These are phyloP conservation scores for Triplophysa bombifrons DNA, from an alignment of 2,797 vertebrate genomes.

Conservation along the genomic window DNA sequence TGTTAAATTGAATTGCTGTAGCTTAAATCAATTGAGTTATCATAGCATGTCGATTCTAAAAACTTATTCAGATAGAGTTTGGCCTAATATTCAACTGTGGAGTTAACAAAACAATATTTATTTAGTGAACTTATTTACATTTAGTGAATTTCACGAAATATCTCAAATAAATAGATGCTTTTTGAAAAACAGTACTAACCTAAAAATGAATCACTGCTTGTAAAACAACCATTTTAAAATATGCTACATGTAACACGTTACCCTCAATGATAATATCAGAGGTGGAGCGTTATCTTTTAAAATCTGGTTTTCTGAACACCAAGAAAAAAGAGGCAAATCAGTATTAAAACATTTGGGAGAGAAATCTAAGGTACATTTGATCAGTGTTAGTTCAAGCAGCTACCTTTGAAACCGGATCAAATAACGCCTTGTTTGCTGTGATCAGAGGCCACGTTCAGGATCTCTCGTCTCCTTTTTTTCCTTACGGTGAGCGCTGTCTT, in stretches of 20 bases:
- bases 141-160: neutral
- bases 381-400: slow-evolving; percentile 59
- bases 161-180: neutral
- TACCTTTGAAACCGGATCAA: slow-evolving; percentile 64
- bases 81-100: too few species aligned
- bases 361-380: slow-evolving; percentile 50
- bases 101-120: too few species aligned
- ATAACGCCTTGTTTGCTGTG: slow-evolving; percentile 61
- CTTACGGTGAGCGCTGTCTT: slow-evolving; percentile 58
- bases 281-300: slow-evolving; percentile 2
- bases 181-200: neutral
- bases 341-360: slow-evolving; percentile 46
- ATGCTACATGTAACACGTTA: neutral
- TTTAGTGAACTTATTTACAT: too few species aligned
- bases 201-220: neutral
- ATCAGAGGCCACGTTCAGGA: slow-evolving; percentile 58
- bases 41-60: too few species aligned
- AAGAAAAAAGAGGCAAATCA: slow-evolving; percentile 28
- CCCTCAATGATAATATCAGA: neutral
- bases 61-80: too few species aligned
- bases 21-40: too few species aligned
- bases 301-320: slow-evolving; percentile 6
- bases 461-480: slow-evolving; percentile 58
- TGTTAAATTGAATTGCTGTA: too few species aligned
- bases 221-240: neutral